Conservation (phyloP, 2,888 invertebrate genomes). For the Trachelus iudaicus region DNA sequence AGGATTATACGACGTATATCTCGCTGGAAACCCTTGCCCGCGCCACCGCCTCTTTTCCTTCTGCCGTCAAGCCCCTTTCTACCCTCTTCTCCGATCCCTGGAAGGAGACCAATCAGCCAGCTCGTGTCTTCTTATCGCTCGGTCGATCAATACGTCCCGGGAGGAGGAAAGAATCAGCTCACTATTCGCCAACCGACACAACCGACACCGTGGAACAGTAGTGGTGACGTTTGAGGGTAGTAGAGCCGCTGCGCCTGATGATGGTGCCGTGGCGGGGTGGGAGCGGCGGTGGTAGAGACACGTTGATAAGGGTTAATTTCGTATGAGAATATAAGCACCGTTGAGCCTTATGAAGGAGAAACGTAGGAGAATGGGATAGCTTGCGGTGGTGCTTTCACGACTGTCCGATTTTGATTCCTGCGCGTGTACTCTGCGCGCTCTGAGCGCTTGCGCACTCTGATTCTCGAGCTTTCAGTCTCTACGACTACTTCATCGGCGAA, state of each 20-base stretch:
- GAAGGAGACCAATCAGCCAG: constrained; percentile 58
- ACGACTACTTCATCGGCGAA: constrained; percentile 22
- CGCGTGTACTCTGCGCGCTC: constrained; percentile 40
- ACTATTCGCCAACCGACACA: constrained; percentile 48
- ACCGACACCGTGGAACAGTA: constrained; percentile 26
- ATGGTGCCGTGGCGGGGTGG: constrained; percentile 14
- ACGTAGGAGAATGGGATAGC: constrained; percentile 26
- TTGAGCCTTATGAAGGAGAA: constrained; percentile 47
- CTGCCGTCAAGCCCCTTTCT: not conserved
- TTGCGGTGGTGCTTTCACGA: constrained; percentile 33
- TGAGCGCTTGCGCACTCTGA: constrained; percentile 16
- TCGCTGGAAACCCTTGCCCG: constrained; percentile 23
- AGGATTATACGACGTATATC: constrained; percentile 25
- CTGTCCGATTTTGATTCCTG: constrained; percentile 57
- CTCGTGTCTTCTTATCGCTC: constrained; percentile 61
- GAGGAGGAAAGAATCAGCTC: constrained; percentile 59
- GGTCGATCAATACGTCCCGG: constrained; percentile 62
- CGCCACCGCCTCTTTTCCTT: not conserved
- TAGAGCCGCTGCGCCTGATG: constrained; percentile 9
- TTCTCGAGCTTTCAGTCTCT: constrained; percentile 17
- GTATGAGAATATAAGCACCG: constrained; percentile 58
- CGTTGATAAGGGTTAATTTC: constrained; percentile 68
- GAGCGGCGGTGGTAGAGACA: constrained; percentile 34
- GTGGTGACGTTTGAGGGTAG: not conserved
- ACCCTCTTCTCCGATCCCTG: constrained; percentile 18